Conservation (phyloP, 1,140 invertebrate genomes). For the Meteorus sp. region DNA sequence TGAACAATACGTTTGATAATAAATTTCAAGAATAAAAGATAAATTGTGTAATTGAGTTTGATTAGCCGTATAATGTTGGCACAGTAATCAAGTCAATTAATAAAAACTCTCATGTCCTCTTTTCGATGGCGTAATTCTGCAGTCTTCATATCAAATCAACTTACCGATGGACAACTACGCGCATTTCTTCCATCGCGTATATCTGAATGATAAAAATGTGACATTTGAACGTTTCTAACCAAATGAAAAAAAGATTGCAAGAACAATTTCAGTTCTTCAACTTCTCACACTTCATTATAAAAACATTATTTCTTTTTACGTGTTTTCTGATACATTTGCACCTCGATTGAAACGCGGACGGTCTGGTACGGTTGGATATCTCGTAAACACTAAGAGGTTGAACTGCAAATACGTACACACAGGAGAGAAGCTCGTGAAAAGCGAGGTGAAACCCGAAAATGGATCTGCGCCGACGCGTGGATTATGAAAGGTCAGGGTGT, state of each 20-base stretch:
- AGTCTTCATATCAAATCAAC: slow-evolving; percentile 4
- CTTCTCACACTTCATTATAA: slow-evolving; percentile 6
- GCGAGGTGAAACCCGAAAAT: slow-evolving; percentile 15
- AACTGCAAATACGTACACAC: no score
- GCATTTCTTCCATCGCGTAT: slow-evolving; percentile 33
- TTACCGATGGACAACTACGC: slow-evolving; percentile 45
- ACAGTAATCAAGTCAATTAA: neutral
- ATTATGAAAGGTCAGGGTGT: slow-evolving; percentile 32
- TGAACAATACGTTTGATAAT: no score
- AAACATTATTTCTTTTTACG: neutral
- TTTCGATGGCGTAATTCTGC: no score
- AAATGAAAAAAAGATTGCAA: slow-evolving; percentile 14
- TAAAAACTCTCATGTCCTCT: no score
- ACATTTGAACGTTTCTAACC: slow-evolving; percentile 22
- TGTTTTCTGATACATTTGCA: neutral
- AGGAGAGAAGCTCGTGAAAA: slow-evolving; percentile 25
- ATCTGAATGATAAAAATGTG: slow-evolving; percentile 27
- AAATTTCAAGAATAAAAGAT: no score
- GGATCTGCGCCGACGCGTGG: slow-evolving; percentile 34
- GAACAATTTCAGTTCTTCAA: no score
- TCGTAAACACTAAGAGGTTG: slow-evolving; percentile 9
- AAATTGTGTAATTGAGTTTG: no score
- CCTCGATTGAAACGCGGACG: no score
- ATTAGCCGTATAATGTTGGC: no score
- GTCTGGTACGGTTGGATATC: neutral